These are phyloP conservation scores for Clarias pachynema DNA, from an alignment of 2,797 vertebrate species.

Conservation along the genomic window DNA sequence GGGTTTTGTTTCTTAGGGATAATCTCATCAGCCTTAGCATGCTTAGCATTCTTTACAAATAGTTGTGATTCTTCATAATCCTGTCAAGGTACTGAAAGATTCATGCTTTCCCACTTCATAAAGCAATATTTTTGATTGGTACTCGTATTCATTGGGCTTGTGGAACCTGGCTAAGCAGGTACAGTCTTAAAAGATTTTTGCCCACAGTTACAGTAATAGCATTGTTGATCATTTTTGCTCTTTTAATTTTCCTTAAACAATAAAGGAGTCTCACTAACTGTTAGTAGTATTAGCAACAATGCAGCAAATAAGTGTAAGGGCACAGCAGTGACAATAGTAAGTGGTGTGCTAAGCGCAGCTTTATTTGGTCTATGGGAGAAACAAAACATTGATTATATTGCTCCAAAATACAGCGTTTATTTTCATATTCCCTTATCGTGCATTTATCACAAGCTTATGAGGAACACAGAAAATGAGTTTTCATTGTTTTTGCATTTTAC, in stretches of 20 bases:
- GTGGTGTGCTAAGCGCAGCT: not conserved
- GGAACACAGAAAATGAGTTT: slow-evolving; percentile 30
- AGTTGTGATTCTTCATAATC: not conserved
- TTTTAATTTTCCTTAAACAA: not conserved
- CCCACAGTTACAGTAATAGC: not conserved
- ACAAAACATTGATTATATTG: slow-evolving; percentile 17
- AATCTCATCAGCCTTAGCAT: not conserved
- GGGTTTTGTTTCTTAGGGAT: slow-evolving; percentile 34
- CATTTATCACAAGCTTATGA: slow-evolving; percentile 30
- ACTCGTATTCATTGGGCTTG: not conserved
- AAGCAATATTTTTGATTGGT: not conserved
- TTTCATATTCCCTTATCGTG: slow-evolving; percentile 21
- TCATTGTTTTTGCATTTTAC: slow-evolving; percentile 19
- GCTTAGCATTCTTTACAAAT: not conserved
- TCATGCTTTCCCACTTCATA: not conserved
- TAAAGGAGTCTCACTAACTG: not conserved
- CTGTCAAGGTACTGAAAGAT: not conserved
- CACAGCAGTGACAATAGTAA: not conserved
- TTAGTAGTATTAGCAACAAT: slow-evolving; percentile 8
- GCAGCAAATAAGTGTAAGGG: not conserved
- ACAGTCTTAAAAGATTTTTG: not conserved
- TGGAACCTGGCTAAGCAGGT: not conserved
- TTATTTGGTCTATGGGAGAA: slow-evolving; percentile 25
- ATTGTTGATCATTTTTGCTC: slow-evolving; percentile 13
- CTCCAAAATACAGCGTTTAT: not conserved